Evolutionary conservation across 2,797 vertebrate genomes (phyloP), one percentile per base, ranked within the genome.

Genomic region (Chelidonichthys spinosus): DNA sequence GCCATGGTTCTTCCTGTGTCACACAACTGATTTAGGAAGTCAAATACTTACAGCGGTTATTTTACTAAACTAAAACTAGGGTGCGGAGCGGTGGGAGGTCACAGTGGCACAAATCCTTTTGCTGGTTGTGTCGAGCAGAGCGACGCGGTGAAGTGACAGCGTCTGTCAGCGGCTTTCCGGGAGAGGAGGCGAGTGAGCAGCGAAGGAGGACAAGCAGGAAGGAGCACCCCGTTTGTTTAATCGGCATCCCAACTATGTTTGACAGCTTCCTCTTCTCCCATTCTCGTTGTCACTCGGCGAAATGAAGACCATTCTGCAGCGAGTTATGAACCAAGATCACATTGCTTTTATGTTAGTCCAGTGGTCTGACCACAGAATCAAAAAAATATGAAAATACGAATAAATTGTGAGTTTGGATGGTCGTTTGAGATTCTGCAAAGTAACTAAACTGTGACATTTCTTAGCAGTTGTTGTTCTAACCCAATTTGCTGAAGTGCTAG

Each of bases 121-220:
- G 52, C 77, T 84, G 79, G 55, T 68, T 69, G 77, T 74, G 73
- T 81, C 42, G 55, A 77, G 62, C 61, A 39, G 37, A 79, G 72
- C 36, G 15, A 67, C 73, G 73, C 15, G 46, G 69, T 4, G 52
- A 82, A 89, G 82, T 87, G 83, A 90, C 87, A 88, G 84, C 54
- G 67, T 85, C 79, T 80, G 85, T 85, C 79, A 85, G 74, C 25
- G 7, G 62, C 72, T 82, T 71, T 81, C 77, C 40, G 60, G 72
- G 65, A 75, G 74, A 78, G 72, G 67, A 67, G 55, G 72, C 39
- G 47, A 67, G 78, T 54, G 72, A 82, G 75, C 49, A 14, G 42
- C 46, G 54, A 53, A 25, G 47, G 58, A 67, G 60, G 63, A 65
- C 58, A 70, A 56, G 68, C 35, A 8, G 15, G 55, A 81, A 85